Conservation (phyloP, 2,888 invertebrate species). For the Temnothorax ravouxi region DNA sequence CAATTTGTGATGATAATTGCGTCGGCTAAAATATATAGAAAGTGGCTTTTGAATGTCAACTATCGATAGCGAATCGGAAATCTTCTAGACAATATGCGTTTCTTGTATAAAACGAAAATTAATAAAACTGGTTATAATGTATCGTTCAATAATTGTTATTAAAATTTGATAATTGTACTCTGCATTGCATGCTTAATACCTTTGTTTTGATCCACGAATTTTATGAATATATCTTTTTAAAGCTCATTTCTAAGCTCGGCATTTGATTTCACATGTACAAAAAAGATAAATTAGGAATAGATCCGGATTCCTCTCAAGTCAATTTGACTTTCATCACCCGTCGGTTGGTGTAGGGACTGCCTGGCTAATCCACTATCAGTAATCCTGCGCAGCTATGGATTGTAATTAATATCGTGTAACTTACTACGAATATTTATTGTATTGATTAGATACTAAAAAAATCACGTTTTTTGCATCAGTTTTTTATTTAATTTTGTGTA, state of each 20-base stretch:
- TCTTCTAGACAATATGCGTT: neutral
- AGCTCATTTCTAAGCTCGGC: neutral
- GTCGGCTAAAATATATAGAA: conserved; percentile 5
- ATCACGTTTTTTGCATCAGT: neutral
- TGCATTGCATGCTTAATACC: neutral
- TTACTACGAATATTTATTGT: conserved; percentile 12
- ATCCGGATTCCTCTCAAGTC: neutral
- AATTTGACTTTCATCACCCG: conserved; percentile 38
- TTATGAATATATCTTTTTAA: neutral
- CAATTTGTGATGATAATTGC: conserved; percentile 9
- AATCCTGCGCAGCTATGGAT: neutral
- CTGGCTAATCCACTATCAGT: conserved; percentile 35
- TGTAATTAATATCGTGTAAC: conserved; percentile 8
- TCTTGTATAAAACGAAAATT: neutral
- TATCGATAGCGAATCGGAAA: neutral
- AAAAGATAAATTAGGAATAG: neutral
- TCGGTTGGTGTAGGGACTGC: conserved; percentile 31
- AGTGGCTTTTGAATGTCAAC: neutral
- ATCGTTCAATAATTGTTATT: neutral
- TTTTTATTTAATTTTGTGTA: neutral
- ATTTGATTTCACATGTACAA: neutral
- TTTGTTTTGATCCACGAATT: neutral
- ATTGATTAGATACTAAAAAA: neutral
- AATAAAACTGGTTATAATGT: neutral
- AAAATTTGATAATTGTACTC: neutral